These are phyloP conservation scores for Ormyrus rosae DNA, from an alignment of 2,888 invertebrate species.

Conservation along the genomic window DNA sequence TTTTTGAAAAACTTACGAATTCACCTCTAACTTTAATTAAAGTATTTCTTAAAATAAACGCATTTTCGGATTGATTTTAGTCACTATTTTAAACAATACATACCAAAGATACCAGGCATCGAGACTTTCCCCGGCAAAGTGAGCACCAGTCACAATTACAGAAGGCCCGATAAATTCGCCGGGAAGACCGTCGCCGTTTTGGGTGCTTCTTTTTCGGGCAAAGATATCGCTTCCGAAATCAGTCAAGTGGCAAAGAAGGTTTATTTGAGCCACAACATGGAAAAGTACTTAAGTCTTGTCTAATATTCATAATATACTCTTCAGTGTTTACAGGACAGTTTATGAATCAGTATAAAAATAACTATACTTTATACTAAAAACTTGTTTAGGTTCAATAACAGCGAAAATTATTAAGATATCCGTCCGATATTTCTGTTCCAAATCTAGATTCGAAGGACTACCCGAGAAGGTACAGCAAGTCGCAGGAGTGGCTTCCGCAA, in stretches of 20 bases:
- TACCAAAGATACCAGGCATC: constrained; percentile 76
- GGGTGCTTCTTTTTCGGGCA: constrained; percentile 85
- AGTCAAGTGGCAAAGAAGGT: constrained; percentile 76
- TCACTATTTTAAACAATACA: constrained; percentile 77
- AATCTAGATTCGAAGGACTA: constrained; percentile 75
- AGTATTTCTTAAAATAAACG: background rate
- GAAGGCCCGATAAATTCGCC: constrained; percentile 80
- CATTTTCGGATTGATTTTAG: background rate
- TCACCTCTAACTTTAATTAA: background rate
- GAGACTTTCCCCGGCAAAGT: constrained; percentile 79
- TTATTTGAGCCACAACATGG: constrained; percentile 78
- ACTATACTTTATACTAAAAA: background rate
- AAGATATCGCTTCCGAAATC: constrained; percentile 85
- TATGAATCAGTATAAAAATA: no score
- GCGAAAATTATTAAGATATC: background rate
- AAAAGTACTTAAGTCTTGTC: constrained; percentile 66
- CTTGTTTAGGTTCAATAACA: background rate
- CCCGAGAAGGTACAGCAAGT: constrained; percentile 78
- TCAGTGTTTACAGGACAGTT: no score
- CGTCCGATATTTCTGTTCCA: constrained; percentile 19
- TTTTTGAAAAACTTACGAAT: background rate
- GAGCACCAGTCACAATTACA: constrained; percentile 86
- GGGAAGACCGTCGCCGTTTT: constrained; percentile 81
- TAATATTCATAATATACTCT: background rate
- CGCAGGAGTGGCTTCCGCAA: constrained; percentile 77